Percentiles rank a stretch among this genome's conserved stretches.
These are phyloP conservation scores for Eumerus sabulonum DNA, from an alignment of 2,888 invertebrate genomes.

Conservation along the genomic window DNA sequence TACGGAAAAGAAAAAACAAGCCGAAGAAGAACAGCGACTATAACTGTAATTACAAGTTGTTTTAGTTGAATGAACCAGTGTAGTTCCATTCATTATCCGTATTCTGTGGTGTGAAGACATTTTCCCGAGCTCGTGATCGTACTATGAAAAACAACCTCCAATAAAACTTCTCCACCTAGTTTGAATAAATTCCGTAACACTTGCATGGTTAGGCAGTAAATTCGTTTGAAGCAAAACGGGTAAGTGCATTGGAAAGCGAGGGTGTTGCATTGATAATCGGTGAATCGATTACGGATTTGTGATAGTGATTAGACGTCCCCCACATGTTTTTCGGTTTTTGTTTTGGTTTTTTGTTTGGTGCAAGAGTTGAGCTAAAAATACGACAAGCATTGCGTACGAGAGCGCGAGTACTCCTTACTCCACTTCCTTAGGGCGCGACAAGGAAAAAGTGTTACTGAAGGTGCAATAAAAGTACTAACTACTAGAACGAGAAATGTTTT, in stretches of 20 bases:
- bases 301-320: no score
- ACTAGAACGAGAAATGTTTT: no score
- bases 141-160: slow-evolving; percentile 23
- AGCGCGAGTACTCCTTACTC: no score
- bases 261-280: neutral
- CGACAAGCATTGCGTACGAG: no score
- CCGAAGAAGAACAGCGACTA: neutral
- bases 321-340: neutral
- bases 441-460: no score
- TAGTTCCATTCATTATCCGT: slow-evolving; percentile 46
- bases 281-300: no score
- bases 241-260: slow-evolving; percentile 21
- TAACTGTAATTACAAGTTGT: slow-evolving; percentile 51
- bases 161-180: neutral
- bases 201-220: neutral
- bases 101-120: slow-evolving; percentile 31
- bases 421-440: no score
- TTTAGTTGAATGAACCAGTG: slow-evolving; percentile 41
- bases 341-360: slow-evolving; percentile 6
- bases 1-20: slow-evolving; percentile 18
- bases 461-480: no score
- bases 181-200: slow-evolving; percentile 5
- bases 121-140: slow-evolving; percentile 6
- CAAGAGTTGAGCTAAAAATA: neutral
- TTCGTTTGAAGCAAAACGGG: slow-evolving; percentile 21